Evolutionary conservation across 2,888 invertebrate species (phyloP), one percentile per base, ranked within the genome.

Genomic region (Cloeon dipterum): DNA sequence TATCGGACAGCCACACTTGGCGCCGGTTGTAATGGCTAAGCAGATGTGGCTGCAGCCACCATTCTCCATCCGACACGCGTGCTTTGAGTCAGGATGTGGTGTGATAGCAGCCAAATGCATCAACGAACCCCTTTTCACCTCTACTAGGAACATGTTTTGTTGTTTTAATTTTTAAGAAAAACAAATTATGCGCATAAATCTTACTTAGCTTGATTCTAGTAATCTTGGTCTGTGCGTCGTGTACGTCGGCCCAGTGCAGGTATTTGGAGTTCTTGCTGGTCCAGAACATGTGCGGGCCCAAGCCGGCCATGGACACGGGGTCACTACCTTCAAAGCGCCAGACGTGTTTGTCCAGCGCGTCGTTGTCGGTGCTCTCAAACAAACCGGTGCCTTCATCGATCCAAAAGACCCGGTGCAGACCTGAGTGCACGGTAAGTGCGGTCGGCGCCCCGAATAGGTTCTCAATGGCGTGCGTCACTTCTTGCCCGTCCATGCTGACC

Each of bases 11-110:
- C 58, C 56, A 44, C 70, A 70, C 3, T 53, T 47, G 17, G 32
- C 33, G 10, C 32, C 39, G 14, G 39, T 35, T 11, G 26, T 16
- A n/a, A 54, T 50, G 39, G 70, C 63, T 3, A 78, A 63, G 48
- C 85, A 85, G 8, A 82, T 54, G 50, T 81, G 74, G 3, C 74
- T 71, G 47, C 85, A 85, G 2, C 68, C 67, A 26, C 70, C 70
- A 41, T 70, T 69, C 20, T 57, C 56, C 7, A 47, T 46, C 20
- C 60, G 59, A 46, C 82, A 82, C 1, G 63, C 61, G 52, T 74
- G 74, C 36, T 49, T 45, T 41, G 37, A 21, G n/a, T 34, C 25
- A 1, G 19, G 19, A 8, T 25, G n/a, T 4, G 32, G 25, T 8
- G 21, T 14, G 42, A 64, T 58, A 2, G 68, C 57, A 42, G 63